These are phyloP conservation scores for Xenopus borealis DNA, from an alignment of 2,113 vertebrate species.

Conservation along the genomic window DNA sequence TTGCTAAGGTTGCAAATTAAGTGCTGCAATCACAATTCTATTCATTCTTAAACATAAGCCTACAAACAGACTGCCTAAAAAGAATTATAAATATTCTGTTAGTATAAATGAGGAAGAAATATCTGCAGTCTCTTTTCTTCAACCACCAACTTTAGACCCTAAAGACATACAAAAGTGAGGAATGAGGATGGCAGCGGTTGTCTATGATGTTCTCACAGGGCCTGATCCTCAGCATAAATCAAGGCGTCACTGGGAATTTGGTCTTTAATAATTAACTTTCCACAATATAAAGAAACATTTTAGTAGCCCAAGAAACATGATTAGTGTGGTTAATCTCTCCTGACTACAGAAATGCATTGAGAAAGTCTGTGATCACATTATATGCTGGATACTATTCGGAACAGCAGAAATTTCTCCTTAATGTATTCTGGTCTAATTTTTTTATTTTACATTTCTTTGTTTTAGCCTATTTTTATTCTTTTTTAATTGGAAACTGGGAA, in stretches of 20 bases:
- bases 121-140: background rate
- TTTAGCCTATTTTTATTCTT: too few species aligned
- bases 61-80: conserved; percentile 1
- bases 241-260: background rate
- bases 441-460: too few species aligned
- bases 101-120: background rate
- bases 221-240: background rate
- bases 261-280: background rate
- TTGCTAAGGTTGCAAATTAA: conserved; percentile 34
- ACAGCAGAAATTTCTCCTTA: too few species aligned
- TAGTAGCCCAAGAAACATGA: background rate
- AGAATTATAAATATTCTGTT: background rate
- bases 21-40: conserved; percentile 38
- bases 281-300: background rate
- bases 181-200: background rate
- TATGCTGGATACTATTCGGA: too few species aligned
- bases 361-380: too few species aligned
- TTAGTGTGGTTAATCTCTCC: background rate
- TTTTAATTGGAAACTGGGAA: too few species aligned
- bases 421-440: too few species aligned
- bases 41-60: conserved; percentile 21
- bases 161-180: background rate
- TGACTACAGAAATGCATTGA: background rate
- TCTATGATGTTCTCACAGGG: background rate
- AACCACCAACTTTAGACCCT: background rate